A percentile compares a stretch with the other conserved stretches of the same genome.
Conservation (phyloP, 2,797 vertebrate genomes). For the Serranus cabrilla region DNA sequence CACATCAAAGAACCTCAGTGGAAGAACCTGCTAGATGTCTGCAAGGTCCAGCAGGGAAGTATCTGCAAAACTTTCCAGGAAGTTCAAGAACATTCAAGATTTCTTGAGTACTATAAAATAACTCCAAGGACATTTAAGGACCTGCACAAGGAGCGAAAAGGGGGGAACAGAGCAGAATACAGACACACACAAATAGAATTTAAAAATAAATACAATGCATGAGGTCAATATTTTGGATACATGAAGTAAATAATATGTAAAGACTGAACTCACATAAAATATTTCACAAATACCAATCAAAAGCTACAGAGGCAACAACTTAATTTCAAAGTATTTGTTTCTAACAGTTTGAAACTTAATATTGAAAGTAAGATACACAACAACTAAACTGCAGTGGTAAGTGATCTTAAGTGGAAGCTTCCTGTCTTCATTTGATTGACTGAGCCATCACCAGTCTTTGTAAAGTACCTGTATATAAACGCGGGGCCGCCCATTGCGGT, state of each 20-base stretch:
- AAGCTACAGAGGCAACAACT: too few species aligned
- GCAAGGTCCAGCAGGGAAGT: background rate
- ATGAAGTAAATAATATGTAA: background rate
- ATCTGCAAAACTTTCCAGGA: background rate
- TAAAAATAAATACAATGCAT: too few species aligned
- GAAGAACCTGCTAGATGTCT: background rate
- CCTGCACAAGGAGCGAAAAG: background rate
- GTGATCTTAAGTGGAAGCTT: background rate
- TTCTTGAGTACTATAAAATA: background rate
- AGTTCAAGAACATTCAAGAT: background rate
- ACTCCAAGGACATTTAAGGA: constrained; percentile 1
- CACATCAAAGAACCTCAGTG: background rate
- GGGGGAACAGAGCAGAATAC: too few species aligned
- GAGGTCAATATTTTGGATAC: background rate
- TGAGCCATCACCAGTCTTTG: background rate
- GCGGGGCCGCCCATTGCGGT: background rate
- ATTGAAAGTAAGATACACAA: background rate
- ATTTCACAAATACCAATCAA: background rate
- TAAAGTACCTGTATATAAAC: constrained; percentile 5
- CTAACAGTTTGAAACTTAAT: constrained; percentile 2
- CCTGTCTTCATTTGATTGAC: background rate
- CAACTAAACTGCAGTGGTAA: background rate
- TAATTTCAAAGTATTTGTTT: too few species aligned
- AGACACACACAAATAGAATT: background rate
- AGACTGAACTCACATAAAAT: background rate